phyloP scores from a whole-genome alignment of 2,113 vertebrate species.

The Aptenodytes patagonicus region DNA sequence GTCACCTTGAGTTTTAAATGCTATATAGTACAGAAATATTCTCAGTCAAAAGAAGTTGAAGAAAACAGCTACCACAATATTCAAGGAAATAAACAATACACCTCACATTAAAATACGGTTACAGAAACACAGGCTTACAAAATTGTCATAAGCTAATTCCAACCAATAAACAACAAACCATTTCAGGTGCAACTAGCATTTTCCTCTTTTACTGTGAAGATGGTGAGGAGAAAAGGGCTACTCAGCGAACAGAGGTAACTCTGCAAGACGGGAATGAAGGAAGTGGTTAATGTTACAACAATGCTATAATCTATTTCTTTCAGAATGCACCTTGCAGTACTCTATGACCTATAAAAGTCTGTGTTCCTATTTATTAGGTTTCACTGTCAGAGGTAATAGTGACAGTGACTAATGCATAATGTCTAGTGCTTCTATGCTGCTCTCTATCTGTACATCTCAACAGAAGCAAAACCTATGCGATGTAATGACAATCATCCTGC shows the following conservation, averaged over 20 bases:
- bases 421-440: neutral
- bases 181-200: rapidly evolving
- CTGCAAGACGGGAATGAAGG: neutral
- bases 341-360: neutral
- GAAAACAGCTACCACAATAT: neutral
- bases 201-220: neutral
- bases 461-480: neutral
- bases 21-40: neutral
- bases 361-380: neutral
- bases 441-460: neutral
- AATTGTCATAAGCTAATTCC: neutral
- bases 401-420: neutral
- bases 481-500: neutral
- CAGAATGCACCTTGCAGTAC: neutral
- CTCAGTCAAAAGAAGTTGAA: neutral
- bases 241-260: neutral
- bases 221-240: neutral
- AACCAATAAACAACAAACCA: neutral
- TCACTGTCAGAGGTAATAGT: neutral
- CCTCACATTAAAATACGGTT: neutral
- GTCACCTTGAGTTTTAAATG: neutral
- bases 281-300: rapidly evolving
- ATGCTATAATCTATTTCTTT: neutral
- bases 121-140: neutral
- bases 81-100: neutral